Base-by-base conservation (phyloP, 2,888 invertebrate species). In the Spisula subtruncata region DNA sequence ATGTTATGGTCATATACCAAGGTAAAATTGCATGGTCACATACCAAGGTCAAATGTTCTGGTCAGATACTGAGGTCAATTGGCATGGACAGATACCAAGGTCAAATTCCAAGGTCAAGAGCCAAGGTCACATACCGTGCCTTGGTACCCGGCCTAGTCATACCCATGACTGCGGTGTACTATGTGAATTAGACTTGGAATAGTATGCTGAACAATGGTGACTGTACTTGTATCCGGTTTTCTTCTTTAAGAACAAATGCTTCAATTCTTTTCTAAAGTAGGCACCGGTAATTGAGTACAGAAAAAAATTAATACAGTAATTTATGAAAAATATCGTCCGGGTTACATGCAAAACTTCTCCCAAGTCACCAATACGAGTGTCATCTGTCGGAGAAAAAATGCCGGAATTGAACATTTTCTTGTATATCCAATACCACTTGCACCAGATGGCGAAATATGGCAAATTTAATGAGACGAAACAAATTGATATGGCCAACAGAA, bases 361-460 rank as follows among this genome's bases (percentile, higher is more conserved):
- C 25, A 93, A 85, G n/a, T 90, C 84, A 0, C 48, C 87, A 35
- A 90, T 89, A 25, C 84, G 87, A 29, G 85, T 83, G 80, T 89
- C 87, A 25, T 83, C 86, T 18, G 79, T 71, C 16, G 86, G 75
- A 0, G 88, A 80, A 51, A 80, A 48, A 14, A 85, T 56, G 25
- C 91, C 84, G 41, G 86, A 85, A 46, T 56, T 81, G 4, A 90
- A 81, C 32, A 85, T 88, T 29, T 89, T 80, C 41, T 86, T 85
- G 25, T 89, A 89, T 0, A 91, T 90, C 85, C 91, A 90, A 71
- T 92, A 92, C 71, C 93, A 89, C 71, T 93, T 93, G 86, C 94
- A 95, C 96, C 96, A 96, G 10, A 95, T 93, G 25, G 95, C 93
- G 90, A 96, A 96, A 87, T 95, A 96, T 0, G 96, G 96, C 35